Conservation (phyloP, 2,888 invertebrate genomes). For the Pomacea canaliculata region DNA sequence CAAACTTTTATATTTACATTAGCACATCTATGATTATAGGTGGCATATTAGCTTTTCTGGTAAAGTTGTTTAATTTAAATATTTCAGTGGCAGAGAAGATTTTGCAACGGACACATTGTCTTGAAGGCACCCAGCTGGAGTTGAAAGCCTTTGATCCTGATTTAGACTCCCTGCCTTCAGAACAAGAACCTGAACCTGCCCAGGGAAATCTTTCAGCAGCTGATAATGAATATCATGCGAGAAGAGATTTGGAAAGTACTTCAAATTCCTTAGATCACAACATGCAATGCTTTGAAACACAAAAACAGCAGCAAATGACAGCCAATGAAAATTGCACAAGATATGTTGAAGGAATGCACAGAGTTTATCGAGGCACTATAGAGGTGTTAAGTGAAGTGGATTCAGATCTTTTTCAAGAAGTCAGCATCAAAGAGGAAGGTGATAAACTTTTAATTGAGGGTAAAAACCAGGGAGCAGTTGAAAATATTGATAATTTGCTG, state of each 20-base stretch:
- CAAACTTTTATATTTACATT: too few species aligned
- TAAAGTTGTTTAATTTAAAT: not conserved
- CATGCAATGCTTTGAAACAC: too few species aligned
- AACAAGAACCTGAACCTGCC: too few species aligned
- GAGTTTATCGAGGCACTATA: not conserved
- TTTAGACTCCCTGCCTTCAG: constrained; percentile 5
- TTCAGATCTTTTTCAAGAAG: not conserved
- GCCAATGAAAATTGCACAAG: too few species aligned
- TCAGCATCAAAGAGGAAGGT: not conserved
- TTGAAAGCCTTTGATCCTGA: constrained; percentile 11
- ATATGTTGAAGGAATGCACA: not conserved
- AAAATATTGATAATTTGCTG: constrained; percentile 1
- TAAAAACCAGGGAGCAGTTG: too few species aligned
- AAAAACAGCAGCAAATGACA: too few species aligned
- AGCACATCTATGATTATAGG: too few species aligned
- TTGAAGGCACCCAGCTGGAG: constrained; percentile 6
- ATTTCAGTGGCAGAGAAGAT: constrained; percentile 18
- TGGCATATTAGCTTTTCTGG: too few species aligned
- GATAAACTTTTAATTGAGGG: not conserved
- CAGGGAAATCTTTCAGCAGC: too few species aligned
- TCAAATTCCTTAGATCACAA: too few species aligned
- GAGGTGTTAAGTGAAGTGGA: not conserved
- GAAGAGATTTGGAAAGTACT: too few species aligned
- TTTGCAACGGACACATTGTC: not conserved
- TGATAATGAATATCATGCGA: too few species aligned